Evolutionary conservation across 2,888 invertebrate genomes (phyloP), one percentile per base, ranked within the genome.

Genomic region (Noctuana brunneofusca): DNA sequence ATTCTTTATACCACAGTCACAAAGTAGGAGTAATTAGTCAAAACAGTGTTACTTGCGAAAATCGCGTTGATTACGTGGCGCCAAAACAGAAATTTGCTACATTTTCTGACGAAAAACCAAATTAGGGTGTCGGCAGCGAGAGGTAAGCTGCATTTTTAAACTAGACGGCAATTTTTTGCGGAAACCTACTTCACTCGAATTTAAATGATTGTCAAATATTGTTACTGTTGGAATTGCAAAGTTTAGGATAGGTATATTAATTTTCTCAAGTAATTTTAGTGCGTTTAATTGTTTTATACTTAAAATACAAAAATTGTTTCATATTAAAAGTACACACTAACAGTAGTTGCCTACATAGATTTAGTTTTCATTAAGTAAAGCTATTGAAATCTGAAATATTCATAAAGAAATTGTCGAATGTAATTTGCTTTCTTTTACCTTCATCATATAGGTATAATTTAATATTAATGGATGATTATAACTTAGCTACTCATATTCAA

Each of bases 31-130:
- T 5, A n/a, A 35, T 35, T 35, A 35, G 14, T 35, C 4, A n/a
- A n/a, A n/a, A n/a, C 0, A 41, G 18, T 43, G 43, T 43, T 9
- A 43, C 18, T 43, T 11, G 18, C 43, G 18, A 43, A 43, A 43
- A 11, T 43, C 16, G 14, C n/a, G 41, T 43, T 43, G 9, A 43
- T 43, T 41, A 41, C 16, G 18, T 41, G 41, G 2, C 18, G 41
- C 11, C 18, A 43, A 18, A 43, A 43, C 2, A 4, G 8, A n/a
- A 43, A 18, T 11, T 43, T 43, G 43, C 43, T 9, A 20, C 43
- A 43, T 43, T 43, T 43, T 18, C 2, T 43, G 12, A 43, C 43
- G 18, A 43, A 43, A 16, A 43, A 43, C 43, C 43, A 43, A 43
- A 43, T 43, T 43, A 43, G 18, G 43, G 18, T 43, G 18, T 43